Base-by-base conservation (phyloP, 64 coral and sea anemone species). In the Actinia equina region DNA sequence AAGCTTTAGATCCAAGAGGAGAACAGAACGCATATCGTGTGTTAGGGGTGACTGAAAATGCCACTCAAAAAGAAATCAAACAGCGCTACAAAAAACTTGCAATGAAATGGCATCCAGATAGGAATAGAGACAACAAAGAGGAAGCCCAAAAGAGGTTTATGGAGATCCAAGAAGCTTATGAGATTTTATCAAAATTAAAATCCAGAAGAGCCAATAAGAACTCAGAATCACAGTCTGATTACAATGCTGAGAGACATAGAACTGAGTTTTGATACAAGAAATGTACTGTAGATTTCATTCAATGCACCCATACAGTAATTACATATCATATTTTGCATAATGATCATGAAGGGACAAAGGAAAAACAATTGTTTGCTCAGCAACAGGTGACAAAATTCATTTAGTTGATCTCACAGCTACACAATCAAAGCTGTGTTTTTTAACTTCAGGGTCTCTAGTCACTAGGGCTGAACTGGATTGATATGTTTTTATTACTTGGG, bases 91-190 rank as follows among this genome's bases (percentile, higher is more conserved):
- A 93, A 85, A 92, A 95, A 71, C 90, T 99, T 86, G 97, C 97
- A 18, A 85, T 87, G 22, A 95, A 95, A 79, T 99, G 91, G 91
- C 93, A 99, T 52, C 97, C 97, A 2, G 97, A 99, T 44, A 95
- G 41, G 84, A 90, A 99, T 77, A 80, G 23, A 43, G 77, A 88
- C 59, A 86, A 99, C 54, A 95, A 95, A 83, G 93, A 95, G 15
- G 83, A 90, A 22, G 97, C 97, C n/a, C 93, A 99, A 69, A 87
- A 95, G 80, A 92, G 86, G 74, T 99, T 99, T 41, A 99, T 99
- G 97, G 97, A 91, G 80, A 95, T 99, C 43, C 93, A 99, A 71
- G 97, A 99, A 88, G 93, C 97, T 52, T 99, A 99, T 61, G 97
- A 99, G 62, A 85, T 99, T 81, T 91, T 99, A 17, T 99, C 97